Conservation (phyloP, 2,888 invertebrate species). For the Holacanthella duospinosa region DNA sequence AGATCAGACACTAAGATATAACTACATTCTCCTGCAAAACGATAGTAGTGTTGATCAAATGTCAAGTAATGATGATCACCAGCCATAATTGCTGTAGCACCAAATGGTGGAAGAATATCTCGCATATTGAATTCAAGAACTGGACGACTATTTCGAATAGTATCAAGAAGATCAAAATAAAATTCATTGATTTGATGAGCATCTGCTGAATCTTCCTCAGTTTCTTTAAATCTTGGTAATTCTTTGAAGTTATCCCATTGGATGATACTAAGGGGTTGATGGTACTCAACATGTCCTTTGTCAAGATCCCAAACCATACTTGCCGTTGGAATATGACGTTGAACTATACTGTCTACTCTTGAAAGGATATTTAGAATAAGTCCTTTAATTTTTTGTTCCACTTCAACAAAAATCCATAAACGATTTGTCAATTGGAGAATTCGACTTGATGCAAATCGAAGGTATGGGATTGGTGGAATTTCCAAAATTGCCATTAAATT, state of each 20-base stretch:
- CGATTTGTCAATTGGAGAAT: slow-evolving; percentile 23
- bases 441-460: slow-evolving; percentile 29
- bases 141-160: slow-evolving; percentile 31
- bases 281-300: slow-evolving; percentile 38
- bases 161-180: slow-evolving; percentile 34
- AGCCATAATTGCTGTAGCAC: slow-evolving; percentile 42
- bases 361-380: slow-evolving; percentile 32
- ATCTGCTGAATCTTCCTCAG: slow-evolving; percentile 26
- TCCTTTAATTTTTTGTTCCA: slow-evolving; percentile 29
- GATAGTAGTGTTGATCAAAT: slow-evolving; percentile 45
- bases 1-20: slow-evolving; percentile 46
- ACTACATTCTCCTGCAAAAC: slow-evolving; percentile 46
- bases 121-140: slow-evolving; percentile 33
- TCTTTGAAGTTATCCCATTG: slow-evolving; percentile 39
- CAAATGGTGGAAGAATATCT: slow-evolving; percentile 38
- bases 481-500: slow-evolving; percentile 32
- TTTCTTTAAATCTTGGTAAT: slow-evolving; percentile 35
- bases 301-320: slow-evolving; percentile 34
- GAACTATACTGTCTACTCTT: slow-evolving; percentile 30
- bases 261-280: slow-evolving; percentile 38
- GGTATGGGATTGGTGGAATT: slow-evolving; percentile 38
- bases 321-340: slow-evolving; percentile 32
- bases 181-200: slow-evolving; percentile 33
- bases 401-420: slow-evolving; percentile 33
- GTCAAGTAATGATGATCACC: slow-evolving; percentile 46